phyloP scores from a whole-genome alignment of 2,888 invertebrate genomes.

The Callinectes sapidus region DNA sequence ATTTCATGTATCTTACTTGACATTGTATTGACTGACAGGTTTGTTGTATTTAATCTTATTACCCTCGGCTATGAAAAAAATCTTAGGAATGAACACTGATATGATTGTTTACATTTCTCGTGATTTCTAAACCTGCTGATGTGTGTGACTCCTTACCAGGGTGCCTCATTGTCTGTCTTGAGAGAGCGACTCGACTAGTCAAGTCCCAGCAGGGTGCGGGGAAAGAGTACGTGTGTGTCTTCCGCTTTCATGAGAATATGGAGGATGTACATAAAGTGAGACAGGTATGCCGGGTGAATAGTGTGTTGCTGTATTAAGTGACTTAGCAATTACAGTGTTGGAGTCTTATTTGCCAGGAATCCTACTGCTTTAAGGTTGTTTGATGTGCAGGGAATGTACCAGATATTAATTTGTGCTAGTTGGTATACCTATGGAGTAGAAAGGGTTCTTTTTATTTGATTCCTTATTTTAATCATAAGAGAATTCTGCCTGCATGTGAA shows the following conservation, averaged over 20 bases:
- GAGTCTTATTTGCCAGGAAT: background rate
- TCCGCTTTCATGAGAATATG: slow-evolving; percentile 93
- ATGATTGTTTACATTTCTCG: background rate
- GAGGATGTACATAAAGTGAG: slow-evolving; percentile 79
- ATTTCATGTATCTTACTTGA: background rate
- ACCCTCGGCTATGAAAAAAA: background rate
- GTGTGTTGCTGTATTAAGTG: background rate
- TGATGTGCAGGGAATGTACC: background rate
- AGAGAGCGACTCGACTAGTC: slow-evolving; percentile 95
- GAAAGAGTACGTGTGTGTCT: slow-evolving; percentile 98
- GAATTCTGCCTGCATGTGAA: background rate
- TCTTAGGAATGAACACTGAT: background rate
- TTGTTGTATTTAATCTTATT: background rate
- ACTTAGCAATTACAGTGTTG: background rate
- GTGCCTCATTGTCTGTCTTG: slow-evolving; percentile 97
- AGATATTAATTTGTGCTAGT: background rate
- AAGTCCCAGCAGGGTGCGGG: slow-evolving; percentile 99
- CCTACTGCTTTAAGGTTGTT: background rate
- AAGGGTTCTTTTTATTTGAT: background rate
- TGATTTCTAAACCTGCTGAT: background rate
- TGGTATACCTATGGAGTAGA: background rate
- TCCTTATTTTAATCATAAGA: background rate
- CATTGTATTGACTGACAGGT: background rate
- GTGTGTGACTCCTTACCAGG: slow-evolving; percentile 78
- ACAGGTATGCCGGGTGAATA: slow-evolving; percentile 54